These are phyloP conservation scores for Oxycera nigricornis DNA, from an alignment of 2,888 invertebrate species.

Conservation along the genomic window DNA sequence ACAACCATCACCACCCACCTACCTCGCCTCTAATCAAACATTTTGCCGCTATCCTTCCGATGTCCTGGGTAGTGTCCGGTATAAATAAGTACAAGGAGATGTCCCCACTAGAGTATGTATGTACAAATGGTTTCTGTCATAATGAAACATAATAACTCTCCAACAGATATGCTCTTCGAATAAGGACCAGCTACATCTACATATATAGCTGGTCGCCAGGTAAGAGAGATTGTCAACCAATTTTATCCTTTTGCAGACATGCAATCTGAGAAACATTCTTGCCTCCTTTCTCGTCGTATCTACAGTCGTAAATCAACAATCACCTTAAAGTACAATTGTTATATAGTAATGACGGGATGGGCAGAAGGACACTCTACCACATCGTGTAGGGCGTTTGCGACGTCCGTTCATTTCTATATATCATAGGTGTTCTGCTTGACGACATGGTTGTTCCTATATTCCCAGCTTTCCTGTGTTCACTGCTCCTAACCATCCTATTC, in stretches of 20 bases:
- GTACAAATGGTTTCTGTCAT: neutral
- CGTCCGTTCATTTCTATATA: too few relatives aligned
- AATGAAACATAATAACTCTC: slow-evolving; percentile 25
- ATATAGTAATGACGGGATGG: neutral
- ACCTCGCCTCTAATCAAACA: slow-evolving; percentile 21
- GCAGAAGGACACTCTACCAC: neutral
- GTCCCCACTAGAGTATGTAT: neutral
- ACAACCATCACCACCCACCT: slow-evolving; percentile 17
- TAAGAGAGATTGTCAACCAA: too few relatives aligned
- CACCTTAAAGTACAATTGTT: neutral
- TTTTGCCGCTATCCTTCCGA: neutral
- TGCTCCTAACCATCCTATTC: neutral
- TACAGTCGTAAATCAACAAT: slow-evolving; percentile 7
- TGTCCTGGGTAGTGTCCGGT: neutral
- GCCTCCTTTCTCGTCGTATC: neutral
- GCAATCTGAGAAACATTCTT: neutral
- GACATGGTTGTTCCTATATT: neutral
- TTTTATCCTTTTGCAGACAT: neutral
- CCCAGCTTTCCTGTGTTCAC: neutral
- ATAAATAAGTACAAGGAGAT: neutral
- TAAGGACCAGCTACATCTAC: too few relatives aligned
- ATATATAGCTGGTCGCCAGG: too few relatives aligned
- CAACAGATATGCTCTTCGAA: neutral
- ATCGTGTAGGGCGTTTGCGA: neutral
- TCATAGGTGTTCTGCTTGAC: neutral